Conservation (phyloP, 2,113 vertebrate species). For the Vimba vimba region DNA sequence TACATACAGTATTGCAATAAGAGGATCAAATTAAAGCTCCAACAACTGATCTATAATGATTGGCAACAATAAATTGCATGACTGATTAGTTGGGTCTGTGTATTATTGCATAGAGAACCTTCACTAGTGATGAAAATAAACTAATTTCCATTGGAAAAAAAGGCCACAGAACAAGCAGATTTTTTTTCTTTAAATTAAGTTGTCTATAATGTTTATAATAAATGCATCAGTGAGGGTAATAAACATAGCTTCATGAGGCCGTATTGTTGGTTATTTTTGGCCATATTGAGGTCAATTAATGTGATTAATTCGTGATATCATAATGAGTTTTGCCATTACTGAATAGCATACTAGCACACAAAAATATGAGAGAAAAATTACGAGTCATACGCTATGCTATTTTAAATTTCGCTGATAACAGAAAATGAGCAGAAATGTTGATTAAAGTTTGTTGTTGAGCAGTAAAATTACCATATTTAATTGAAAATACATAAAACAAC, state of each 20-base stretch:
- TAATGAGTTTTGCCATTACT: background rate
- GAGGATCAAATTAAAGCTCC: too few species aligned
- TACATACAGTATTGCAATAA: too few species aligned
- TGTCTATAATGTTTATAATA: too few species aligned
- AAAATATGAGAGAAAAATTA: background rate
- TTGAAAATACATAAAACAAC: too few species aligned
- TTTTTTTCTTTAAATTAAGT: too few species aligned
- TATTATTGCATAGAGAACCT: background rate
- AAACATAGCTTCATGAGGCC: too few species aligned
- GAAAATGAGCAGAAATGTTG: background rate
- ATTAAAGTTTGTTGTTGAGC: too few species aligned
- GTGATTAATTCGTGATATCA: background rate
- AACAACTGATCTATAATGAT: background rate
- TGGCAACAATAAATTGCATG: background rate
- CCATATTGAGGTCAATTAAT: too few species aligned
- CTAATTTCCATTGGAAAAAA: background rate
- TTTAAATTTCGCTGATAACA: background rate
- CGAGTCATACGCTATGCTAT: background rate
- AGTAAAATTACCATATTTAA: too few species aligned
- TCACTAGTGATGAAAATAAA: background rate
- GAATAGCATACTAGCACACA: background rate
- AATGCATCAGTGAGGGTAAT: too few species aligned
- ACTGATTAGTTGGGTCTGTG: background rate
- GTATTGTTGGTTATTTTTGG: too few species aligned
- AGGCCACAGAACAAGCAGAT: too few species aligned